phyloP scores from a whole-genome alignment of 2,113 vertebrate genomes.

The Actenoides lindsayi region DNA sequence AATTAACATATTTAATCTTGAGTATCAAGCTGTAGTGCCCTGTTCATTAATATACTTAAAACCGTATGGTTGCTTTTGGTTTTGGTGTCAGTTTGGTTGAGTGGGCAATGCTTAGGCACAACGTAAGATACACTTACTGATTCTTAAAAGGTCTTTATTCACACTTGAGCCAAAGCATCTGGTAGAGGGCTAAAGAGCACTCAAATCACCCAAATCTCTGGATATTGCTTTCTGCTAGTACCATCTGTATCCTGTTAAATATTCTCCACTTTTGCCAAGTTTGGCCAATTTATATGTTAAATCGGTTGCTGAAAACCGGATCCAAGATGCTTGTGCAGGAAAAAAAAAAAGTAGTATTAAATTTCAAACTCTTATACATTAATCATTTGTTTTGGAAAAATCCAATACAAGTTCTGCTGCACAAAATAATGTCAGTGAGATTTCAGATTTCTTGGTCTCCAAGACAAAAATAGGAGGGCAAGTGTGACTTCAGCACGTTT shows the following conservation, averaged over 20 bases:
- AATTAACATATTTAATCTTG: constrained; percentile 51
- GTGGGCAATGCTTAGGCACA: constrained; percentile 69
- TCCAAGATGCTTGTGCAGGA: constrained; percentile 67
- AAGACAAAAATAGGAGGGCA: background rate
- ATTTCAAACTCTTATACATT: constrained; percentile 66
- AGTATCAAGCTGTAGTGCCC: constrained; percentile 34
- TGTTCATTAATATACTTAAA: constrained; percentile 62
- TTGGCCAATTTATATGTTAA: constrained; percentile 84
- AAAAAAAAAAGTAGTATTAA: constrained; percentile 44
- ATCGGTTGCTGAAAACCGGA: constrained; percentile 67
- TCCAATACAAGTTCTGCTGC: constrained; percentile 39
- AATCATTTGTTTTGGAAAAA: constrained; percentile 69
- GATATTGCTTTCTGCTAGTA: constrained; percentile 78
- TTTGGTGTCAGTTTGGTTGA: constrained; percentile 70
- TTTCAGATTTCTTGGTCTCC: constrained; percentile 14
- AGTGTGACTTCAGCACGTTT: constrained; percentile 4
- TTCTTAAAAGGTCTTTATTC: constrained; percentile 82
- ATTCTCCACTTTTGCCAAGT: constrained; percentile 83
- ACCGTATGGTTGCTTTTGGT: constrained; percentile 75
- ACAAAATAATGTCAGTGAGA: constrained; percentile 27
- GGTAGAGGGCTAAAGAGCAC: constrained; percentile 75
- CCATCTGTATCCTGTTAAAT: constrained; percentile 85
- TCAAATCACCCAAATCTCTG: constrained; percentile 78
- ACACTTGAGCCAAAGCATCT: constrained; percentile 81
- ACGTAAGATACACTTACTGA: constrained; percentile 74